phyloP scores from a whole-genome alignment of 1,140 invertebrate genomes.

The Heliconius hewitsoni region DNA sequence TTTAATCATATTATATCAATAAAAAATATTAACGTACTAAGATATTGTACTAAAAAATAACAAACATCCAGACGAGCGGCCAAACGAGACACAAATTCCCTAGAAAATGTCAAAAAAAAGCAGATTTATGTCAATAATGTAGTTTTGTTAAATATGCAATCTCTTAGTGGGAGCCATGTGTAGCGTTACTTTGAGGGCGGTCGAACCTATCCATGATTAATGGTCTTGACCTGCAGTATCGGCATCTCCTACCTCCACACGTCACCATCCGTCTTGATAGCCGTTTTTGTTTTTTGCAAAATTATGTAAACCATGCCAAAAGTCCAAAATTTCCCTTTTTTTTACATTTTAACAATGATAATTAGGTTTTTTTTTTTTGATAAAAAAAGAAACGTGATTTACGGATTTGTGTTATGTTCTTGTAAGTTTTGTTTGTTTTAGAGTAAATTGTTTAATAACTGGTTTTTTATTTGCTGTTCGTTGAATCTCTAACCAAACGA shows the following conservation, averaged over 20 bases:
- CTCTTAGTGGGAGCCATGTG: conserved; percentile 2
- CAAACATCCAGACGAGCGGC: not conserved
- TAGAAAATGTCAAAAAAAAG: not conserved
- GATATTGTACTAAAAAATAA: too few relatives aligned
- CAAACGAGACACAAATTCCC: not conserved
- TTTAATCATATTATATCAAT: not conserved
- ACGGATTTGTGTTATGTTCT: too few relatives aligned
- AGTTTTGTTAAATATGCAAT: conserved; percentile 11
- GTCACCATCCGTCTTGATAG: conserved; percentile 54
- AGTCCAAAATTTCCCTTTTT: not conserved
- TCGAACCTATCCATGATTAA: conserved; percentile 64
- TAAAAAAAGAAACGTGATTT: too few relatives aligned
- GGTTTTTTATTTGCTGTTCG: too few relatives aligned
- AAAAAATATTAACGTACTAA: too few relatives aligned
- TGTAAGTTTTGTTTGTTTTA: too few relatives aligned
- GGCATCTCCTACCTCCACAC: conserved; percentile 43
- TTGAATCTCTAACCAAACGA: too few relatives aligned
- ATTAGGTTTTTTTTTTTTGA: not conserved
- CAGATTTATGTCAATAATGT: not conserved
- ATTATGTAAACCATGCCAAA: not conserved
- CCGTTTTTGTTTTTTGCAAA: conserved; percentile 55
- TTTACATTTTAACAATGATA: not conserved
- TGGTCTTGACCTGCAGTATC: conserved; percentile 52
- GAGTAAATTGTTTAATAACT: too few relatives aligned
- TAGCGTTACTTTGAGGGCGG: conserved; percentile 24